Percentiles rank a stretch among this genome's conserved stretches.
Evolutionary conservation across 2,113 vertebrate species (phyloP).

Genomic region (Antigone vipio): DNA sequence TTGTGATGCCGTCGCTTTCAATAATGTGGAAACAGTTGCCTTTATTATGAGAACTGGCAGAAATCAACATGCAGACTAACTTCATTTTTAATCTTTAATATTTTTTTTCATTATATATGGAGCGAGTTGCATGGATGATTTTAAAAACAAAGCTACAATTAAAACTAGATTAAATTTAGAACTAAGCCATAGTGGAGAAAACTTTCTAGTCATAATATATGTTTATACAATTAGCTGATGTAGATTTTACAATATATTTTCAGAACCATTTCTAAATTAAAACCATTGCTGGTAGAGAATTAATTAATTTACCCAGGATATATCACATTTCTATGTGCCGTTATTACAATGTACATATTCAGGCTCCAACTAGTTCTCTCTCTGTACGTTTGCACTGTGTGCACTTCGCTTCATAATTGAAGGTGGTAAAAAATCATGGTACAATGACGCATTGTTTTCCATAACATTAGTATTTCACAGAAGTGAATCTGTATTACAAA

Average conservation of each 20-base stretch:
- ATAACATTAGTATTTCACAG: conserved; percentile 43
- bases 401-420: not conserved
- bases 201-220: not conserved
- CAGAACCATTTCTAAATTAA: conserved; percentile 15
- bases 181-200: not conserved
- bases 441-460: conserved; percentile 32
- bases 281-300: not conserved
- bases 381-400: conserved; percentile 5
- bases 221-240: not conserved
- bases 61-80: conserved; percentile 56
- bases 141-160: conserved; percentile 50
- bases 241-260: not conserved
- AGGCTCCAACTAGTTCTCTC: not conserved
- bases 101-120: conserved; percentile 24
- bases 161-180: conserved; percentile 57
- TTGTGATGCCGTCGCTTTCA: conserved; percentile 72
- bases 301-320: not conserved
- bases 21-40: conserved; percentile 60
- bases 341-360: conserved; percentile 9
- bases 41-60: conserved; percentile 65
- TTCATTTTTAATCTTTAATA: conserved; percentile 49
- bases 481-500: conserved; percentile 39
- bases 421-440: conserved; percentile 16
- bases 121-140: conserved; percentile 13
- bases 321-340: not conserved